Base-by-base conservation (phyloP, 1,140 invertebrate species). In the Brachionus rubens region DNA sequence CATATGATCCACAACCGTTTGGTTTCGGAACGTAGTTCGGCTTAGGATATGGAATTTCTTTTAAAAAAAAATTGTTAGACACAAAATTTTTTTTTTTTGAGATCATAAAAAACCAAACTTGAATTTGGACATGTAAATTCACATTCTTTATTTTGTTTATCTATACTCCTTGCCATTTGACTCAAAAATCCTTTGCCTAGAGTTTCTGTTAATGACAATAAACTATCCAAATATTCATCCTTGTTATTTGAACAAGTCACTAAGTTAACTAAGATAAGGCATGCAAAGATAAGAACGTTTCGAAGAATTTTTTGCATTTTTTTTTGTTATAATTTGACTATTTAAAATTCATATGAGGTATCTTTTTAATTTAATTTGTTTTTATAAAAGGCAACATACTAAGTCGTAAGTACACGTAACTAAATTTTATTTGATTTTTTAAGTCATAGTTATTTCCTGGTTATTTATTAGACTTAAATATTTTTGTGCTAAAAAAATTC, bases 1-100 rank as follows among this genome's bases (percentile, higher is more conserved):
- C 46, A 26, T 72, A 72, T 30, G 68, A 48, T 14, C 68, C 68
- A 72, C 68, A 72, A 3, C 68, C 68, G 41, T 72, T 72, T 19
- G 46, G 46, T 50, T 3, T 21, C 16, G 33, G 1, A 12, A 50
- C 14, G 50, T 72, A 26, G 33, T 1, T 19, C 30, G 43, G 7
- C 1, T 72, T 72, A 16, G 46, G 2, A 19, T 9, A 21, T 12
- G 68, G 68, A 21, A 33, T 72, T 46, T 40, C 68, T 72, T 50
- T 16, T 5, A 36, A 36, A 14, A 10, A 7, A 14, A 46, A 46
- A 7, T 46, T n/a, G n/a, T n/a, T 40, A 16, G 4, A 62, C 3
- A 2, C 56, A 6, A 16, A 21, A 62, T 1, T 19, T n/a, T 36
- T 41, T 19, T 40, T 9, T 36, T 12, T 40, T 26, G 3, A 54